Conservation (phyloP, 2,113 vertebrate species). For the Telmatochromis sp. region DNA sequence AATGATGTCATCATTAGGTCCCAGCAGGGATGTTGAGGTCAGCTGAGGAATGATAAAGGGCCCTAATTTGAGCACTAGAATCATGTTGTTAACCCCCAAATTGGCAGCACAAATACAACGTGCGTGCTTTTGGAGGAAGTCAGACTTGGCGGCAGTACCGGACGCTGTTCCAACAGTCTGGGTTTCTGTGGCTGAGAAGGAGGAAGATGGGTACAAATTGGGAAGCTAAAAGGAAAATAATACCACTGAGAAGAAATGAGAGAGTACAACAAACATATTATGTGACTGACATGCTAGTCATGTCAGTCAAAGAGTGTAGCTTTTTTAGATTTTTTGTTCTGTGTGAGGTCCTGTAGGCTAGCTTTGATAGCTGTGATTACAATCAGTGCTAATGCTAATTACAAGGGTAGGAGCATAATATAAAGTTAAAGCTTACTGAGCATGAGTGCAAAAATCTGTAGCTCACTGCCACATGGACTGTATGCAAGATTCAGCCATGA, state of each 20-base stretch:
- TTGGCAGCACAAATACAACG: conserved; percentile 52
- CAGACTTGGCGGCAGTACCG: conserved; percentile 41
- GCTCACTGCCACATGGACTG: background rate
- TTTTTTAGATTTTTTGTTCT: background rate
- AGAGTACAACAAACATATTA: background rate
- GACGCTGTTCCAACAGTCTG: conserved; percentile 27
- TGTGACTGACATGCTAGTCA: background rate
- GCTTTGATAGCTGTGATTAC: background rate
- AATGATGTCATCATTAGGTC: conserved; percentile 73
- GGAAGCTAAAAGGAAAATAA: conserved; percentile 1
- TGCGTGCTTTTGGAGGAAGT: conserved; percentile 54
- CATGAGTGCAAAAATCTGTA: background rate
- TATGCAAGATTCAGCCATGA: background rate
- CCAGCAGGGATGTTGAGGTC: conserved; percentile 73
- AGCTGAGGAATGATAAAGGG: conserved; percentile 73
- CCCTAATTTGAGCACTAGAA: conserved; percentile 76
- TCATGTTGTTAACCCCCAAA: conserved; percentile 62
- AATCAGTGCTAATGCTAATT: background rate
- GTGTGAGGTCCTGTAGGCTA: background rate
- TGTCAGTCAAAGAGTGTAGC: background rate
- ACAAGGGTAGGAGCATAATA: background rate
- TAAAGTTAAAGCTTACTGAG: background rate
- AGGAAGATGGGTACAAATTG: conserved; percentile 15
- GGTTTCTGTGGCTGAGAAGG: conserved; percentile 39
- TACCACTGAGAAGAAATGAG: background rate